These are phyloP conservation scores for Spheniscus mendiculus DNA, from an alignment of 2,113 vertebrate genomes.

Conservation along the genomic window DNA sequence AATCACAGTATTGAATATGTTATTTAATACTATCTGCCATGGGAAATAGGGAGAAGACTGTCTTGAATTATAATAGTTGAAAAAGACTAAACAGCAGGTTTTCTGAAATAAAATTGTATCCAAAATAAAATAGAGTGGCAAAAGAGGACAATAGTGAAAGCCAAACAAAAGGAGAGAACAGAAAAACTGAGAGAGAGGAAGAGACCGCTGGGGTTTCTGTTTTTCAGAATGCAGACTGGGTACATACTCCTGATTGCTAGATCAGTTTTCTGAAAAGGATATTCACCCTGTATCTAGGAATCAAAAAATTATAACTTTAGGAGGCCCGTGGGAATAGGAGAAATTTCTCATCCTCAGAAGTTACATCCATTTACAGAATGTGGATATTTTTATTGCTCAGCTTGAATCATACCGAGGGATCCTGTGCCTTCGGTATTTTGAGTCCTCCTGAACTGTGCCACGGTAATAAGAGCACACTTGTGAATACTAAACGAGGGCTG, in stretches of 20 bases:
- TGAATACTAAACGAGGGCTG: background rate
- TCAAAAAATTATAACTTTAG: background rate
- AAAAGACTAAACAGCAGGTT: background rate
- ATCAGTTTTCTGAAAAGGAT: slow-evolving; percentile 15
- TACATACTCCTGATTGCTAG: background rate
- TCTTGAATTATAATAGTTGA: background rate
- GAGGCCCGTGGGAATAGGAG: background rate
- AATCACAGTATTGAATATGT: background rate
- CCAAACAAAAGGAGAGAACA: slow-evolving; percentile 43
- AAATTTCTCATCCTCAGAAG: slow-evolving; percentile 4
- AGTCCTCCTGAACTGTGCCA: background rate
- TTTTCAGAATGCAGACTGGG: background rate
- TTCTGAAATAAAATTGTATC: slow-evolving; percentile 4
- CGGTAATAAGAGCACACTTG: background rate
- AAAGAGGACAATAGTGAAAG: slow-evolving; percentile 21
- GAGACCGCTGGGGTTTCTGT: background rate
- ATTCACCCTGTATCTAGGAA: background rate
- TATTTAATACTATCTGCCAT: slow-evolving; percentile 10
- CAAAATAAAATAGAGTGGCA: slow-evolving; percentile 15
- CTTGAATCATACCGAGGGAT: background rate
- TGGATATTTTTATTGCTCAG: slow-evolving; percentile 46
- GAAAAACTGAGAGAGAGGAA: background rate
- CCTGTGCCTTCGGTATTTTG: slow-evolving; percentile 10
- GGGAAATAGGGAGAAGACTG: background rate
- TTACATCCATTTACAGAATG: slow-evolving; percentile 14